phyloP scores from a whole-genome alignment of 1,140 invertebrate genomes.

The Armadillidium nasatum region DNA sequence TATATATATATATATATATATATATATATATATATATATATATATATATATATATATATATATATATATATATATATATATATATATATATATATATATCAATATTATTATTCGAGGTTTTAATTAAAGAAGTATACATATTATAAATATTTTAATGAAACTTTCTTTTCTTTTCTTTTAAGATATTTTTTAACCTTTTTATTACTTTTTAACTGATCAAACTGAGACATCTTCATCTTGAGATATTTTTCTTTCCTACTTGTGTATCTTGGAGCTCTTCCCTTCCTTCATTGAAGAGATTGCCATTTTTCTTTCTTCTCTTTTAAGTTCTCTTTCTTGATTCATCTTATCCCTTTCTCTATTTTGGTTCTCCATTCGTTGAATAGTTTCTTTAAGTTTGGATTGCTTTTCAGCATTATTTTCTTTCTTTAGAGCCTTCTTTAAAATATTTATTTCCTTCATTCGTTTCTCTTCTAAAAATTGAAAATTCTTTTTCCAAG shows the following conservation, averaged over 20 bases:
- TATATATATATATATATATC: too few relatives aligned
- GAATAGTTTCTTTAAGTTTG: constrained; percentile 30
- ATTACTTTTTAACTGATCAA: constrained; percentile 34
- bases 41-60: too few relatives aligned
- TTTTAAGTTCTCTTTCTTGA: constrained; percentile 25
- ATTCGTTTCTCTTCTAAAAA: constrained; percentile 31
- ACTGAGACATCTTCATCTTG: constrained; percentile 27
- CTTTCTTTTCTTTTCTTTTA: constrained; percentile 35
- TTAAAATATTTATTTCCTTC: constrained; percentile 32
- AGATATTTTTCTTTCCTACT: constrained; percentile 30
- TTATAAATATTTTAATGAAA: constrained; percentile 19
- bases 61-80: too few relatives aligned
- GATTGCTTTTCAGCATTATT: constrained; percentile 15
- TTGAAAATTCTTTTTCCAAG: constrained; percentile 30
- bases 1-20: too few relatives aligned
- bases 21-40: too few relatives aligned
- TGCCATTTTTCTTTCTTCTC: constrained; percentile 16
- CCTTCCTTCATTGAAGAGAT: constrained; percentile 31
- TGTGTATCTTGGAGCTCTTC: constrained; percentile 29
- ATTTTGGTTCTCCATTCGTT: constrained; percentile 40
- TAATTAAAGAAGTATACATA: too few relatives aligned
- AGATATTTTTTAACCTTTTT: constrained; percentile 40
- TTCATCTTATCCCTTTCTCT: constrained; percentile 25
- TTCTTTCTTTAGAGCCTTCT: constrained; percentile 29
- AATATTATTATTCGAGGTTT: too few relatives aligned